phyloP scores from a whole-genome alignment of 2,113 vertebrate genomes.

The Stigmatopora nigra region DNA sequence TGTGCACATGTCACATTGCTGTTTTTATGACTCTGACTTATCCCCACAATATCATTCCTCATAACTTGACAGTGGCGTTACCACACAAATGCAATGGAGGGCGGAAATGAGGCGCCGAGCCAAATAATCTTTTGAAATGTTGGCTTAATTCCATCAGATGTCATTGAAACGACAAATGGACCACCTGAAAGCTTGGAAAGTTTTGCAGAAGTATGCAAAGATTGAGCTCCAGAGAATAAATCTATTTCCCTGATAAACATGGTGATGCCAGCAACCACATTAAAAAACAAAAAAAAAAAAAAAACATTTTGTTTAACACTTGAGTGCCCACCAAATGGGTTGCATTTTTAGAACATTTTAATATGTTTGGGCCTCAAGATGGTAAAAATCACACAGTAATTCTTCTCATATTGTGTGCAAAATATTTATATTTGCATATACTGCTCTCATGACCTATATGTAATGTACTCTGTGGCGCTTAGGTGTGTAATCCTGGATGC shows the following conservation, averaged over 20 bases:
- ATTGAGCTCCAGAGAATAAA: neutral
- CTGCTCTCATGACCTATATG: too few relatives aligned
- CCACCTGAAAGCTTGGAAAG: constrained; percentile 29
- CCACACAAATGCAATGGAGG: constrained; percentile 27
- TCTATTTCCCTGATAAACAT: neutral
- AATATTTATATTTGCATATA: too few relatives aligned
- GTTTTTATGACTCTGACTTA: constrained; percentile 14
- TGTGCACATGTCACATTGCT: neutral
- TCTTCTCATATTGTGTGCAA: too few relatives aligned
- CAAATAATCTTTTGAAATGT: constrained; percentile 23
- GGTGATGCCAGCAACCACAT: neutral
- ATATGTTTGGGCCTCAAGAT: too few relatives aligned
- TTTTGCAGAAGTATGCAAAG: neutral
- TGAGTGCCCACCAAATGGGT: neutral
- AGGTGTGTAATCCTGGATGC: too few relatives aligned
- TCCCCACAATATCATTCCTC: constrained; percentile 14
- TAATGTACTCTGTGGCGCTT: too few relatives aligned
- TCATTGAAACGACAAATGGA: constrained; percentile 13
- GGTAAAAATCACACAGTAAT: too few relatives aligned
- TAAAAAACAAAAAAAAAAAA: neutral
- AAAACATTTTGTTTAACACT: neutral
- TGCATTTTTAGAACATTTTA: too few relatives aligned
- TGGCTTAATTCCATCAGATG: constrained; percentile 18
- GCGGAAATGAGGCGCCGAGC: constrained; percentile 19
- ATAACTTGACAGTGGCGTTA: neutral